Percentiles rank a stretch among this genome's conserved stretches.
These are phyloP conservation scores for Anolis carolinensis DNA, from an alignment of 2,113 vertebrate species.

Conservation along the genomic window DNA sequence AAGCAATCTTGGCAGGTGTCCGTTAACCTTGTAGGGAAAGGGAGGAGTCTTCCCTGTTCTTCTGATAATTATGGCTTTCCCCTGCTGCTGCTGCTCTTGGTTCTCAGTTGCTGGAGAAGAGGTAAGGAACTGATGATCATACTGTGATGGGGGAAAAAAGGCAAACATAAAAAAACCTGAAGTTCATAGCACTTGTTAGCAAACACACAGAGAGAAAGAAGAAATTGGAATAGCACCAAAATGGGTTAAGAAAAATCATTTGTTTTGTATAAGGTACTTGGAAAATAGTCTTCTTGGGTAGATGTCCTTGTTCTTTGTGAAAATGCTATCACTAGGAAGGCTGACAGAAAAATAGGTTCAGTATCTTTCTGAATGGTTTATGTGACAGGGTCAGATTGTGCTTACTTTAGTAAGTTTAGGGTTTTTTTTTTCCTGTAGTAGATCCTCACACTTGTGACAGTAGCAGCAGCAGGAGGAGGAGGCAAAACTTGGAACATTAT, in stretches of 20 bases:
- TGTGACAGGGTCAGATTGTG: too few relatives aligned
- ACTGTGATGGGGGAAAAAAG: not conserved
- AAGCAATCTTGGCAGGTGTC: not conserved
- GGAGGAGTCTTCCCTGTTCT: not conserved
- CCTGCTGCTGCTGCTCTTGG: slow-evolving; percentile 17
- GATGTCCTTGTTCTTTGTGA: not conserved
- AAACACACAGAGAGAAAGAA: accelerated
- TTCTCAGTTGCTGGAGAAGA: slow-evolving; percentile 12
- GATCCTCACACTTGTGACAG: too few relatives aligned
- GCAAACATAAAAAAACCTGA: not conserved
- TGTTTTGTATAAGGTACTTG: not conserved
- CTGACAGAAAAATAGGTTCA: not conserved
- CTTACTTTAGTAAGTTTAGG: not conserved
- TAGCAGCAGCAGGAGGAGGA: too few relatives aligned
- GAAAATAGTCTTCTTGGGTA: not conserved
- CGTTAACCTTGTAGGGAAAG: not conserved
- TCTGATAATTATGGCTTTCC: not conserved
- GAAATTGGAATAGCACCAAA: not conserved
- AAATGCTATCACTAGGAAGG: not conserved
- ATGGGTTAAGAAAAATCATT: not conserved
- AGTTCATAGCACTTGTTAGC: not conserved
- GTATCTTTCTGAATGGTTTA: too few relatives aligned
- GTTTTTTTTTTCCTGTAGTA: not conserved
- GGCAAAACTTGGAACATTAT: too few relatives aligned
- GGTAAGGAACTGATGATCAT: slow-evolving; percentile 24